These are phyloP conservation scores for Ammospiza caudacuta DNA, from an alignment of 2,113 vertebrate genomes.

Conservation along the genomic window DNA sequence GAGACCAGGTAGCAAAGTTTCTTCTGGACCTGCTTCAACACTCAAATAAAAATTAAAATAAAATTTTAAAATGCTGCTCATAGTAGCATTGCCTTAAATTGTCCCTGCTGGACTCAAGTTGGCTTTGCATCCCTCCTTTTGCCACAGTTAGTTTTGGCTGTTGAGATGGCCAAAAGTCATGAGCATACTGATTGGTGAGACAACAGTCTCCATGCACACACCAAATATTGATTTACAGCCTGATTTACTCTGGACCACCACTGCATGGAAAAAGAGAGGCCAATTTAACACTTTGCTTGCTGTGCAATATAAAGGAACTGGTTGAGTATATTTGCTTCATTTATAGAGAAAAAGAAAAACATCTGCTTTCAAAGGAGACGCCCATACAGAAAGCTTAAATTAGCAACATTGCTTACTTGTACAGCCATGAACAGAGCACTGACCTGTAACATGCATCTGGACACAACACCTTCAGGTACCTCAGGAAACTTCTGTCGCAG, in stretches of 20 bases:
- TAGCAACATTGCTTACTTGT: not conserved
- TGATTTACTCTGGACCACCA: not conserved
- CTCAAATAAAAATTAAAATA: not conserved
- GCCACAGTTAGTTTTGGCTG: not conserved
- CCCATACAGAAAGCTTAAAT: not conserved
- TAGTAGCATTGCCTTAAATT: not conserved
- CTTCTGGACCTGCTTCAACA: not conserved
- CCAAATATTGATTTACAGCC: not conserved
- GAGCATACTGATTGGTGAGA: not conserved
- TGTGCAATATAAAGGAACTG: not conserved
- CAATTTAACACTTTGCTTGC: not conserved
- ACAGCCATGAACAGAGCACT: slow-evolving; percentile 64
- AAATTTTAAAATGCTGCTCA: rapidly evolving
- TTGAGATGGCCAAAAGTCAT: not conserved
- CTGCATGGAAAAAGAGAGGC: not conserved
- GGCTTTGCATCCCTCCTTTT: slow-evolving; percentile 13
- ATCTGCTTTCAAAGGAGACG: not conserved
- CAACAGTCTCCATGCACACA: not conserved
- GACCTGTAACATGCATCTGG: slow-evolving; percentile 97
- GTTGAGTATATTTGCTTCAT: not conserved
- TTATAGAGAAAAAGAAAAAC: not conserved
- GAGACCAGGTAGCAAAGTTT: not conserved
- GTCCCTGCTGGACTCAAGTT: not conserved
- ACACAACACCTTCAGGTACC: slow-evolving; percentile 98
- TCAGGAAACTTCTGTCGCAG: slow-evolving; percentile 99